Evolutionary conservation across 2,888 invertebrate species (phyloP).

Genomic region (Synergus japonicus): DNA sequence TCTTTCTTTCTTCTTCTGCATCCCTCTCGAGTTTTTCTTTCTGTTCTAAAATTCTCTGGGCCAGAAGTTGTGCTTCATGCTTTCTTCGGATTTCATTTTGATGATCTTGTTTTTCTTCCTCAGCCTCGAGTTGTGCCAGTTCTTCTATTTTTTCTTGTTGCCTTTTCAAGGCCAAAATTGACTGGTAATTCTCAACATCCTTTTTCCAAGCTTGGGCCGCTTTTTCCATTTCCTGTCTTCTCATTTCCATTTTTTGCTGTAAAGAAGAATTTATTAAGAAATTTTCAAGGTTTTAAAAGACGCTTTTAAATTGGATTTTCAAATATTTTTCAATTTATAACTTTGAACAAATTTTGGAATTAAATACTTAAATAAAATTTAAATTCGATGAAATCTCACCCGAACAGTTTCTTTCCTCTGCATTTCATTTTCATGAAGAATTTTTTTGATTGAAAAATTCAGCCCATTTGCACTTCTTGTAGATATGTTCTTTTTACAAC

Average conservation of each 20-base stretch:
- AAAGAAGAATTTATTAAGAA: neutral
- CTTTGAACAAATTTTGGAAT: neutral
- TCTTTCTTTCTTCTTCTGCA: constrained; percentile 71
- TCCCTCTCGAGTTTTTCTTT: constrained; percentile 65
- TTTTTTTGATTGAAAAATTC: constrained; percentile 71
- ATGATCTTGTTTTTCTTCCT: constrained; percentile 79
- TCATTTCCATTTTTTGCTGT: constrained; percentile 70
- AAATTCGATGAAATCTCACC: constrained; percentile 55
- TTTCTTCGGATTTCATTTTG: constrained; percentile 78
- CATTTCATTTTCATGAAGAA: constrained; percentile 70
- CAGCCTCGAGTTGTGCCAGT: constrained; percentile 79
- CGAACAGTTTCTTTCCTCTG: constrained; percentile 70
- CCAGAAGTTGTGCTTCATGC: constrained; percentile 71
- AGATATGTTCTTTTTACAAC: constrained; percentile 62
- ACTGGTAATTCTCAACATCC: constrained; percentile 66
- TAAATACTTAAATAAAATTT: neutral
- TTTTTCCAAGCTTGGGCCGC: constrained; percentile 70
- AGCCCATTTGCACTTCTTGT: constrained; percentile 59
- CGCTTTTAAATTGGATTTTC: neutral
- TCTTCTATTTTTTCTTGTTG: constrained; percentile 73
- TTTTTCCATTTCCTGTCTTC: constrained; percentile 71
- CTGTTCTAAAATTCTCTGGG: constrained; percentile 62
- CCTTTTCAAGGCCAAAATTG: constrained; percentile 62
- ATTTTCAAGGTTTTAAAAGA: neutral
- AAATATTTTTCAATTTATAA: too few relatives aligned